A percentile compares a stretch with the other conserved stretches of the same genome.
phyloP scores from a whole-genome alignment of 2,888 invertebrate genomes.

The Apotomis turbidana region DNA sequence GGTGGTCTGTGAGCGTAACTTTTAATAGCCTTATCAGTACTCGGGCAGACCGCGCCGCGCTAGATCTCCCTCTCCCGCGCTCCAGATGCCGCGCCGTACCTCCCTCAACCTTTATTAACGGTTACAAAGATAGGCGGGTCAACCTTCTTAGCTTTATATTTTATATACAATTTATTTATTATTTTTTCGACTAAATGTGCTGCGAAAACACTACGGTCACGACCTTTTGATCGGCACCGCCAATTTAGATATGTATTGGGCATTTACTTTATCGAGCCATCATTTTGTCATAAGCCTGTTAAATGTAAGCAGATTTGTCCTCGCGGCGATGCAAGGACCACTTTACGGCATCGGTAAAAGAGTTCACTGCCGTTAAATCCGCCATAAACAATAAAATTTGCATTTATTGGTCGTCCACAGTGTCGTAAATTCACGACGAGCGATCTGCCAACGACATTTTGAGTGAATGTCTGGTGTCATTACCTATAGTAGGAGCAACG shows the following conservation, averaged over 20 bases:
- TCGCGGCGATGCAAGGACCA: conserved; percentile 61
- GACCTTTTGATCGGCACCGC: neutral
- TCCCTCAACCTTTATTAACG: conserved; percentile 69
- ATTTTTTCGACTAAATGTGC: neutral
- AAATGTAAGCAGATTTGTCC: conserved; percentile 61
- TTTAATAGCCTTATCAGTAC: conserved; percentile 82
- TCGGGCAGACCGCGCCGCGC: conserved; percentile 67
- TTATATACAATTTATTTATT: conserved; percentile 33
- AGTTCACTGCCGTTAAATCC: conserved; percentile 80
- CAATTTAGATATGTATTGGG: neutral
- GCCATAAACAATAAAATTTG: conserved; percentile 83
- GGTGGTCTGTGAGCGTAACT: conserved; percentile 74
- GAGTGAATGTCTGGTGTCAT: conserved; percentile 75
- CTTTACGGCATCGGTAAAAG: conserved; percentile 78
- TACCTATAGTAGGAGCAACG: conserved; percentile 58
- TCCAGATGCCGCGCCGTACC: conserved; percentile 53
- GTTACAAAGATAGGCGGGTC: conserved; percentile 59
- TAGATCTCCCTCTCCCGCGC: conserved; percentile 60
- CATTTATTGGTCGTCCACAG: conserved; percentile 81
- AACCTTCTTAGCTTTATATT: conserved; percentile 47
- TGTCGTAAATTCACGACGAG: conserved; percentile 76
- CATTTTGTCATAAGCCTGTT: conserved; percentile 47
- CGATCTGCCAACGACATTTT: conserved; percentile 79
- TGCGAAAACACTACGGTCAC: neutral
- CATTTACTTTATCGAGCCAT: conserved; percentile 15